Evolutionary conservation across 2,797 vertebrate species (phyloP), one percentile per base, ranked within the genome.

Genomic region (Malurus leucopterus): DNA sequence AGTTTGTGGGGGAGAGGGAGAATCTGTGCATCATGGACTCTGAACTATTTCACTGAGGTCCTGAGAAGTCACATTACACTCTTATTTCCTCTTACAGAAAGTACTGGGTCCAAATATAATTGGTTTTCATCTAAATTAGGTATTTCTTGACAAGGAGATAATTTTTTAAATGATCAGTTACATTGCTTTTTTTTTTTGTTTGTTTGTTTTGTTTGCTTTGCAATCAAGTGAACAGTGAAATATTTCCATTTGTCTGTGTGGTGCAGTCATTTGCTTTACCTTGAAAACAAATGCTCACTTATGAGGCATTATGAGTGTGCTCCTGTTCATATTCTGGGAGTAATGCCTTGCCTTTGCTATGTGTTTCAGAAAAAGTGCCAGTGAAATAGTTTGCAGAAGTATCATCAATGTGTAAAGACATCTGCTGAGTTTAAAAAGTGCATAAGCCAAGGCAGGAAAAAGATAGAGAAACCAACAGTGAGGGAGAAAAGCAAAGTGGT

Each of bases 1-100:
- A 49, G 2, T 51, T 78, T 84, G 47, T 0, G 27, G 3, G 24
- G 57, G 63, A 71, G 36, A 76, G 16, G 30, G 13, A 29, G 32
- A 62, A 72, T 69, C 63, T 75, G 6, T 54, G 38, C 65, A 23
- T 50, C 38, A 57, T n/a, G 24, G 27, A 70, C n/a, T 80, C 36
- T 36, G 17, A 88, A 55, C 26, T 49, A 7, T 65, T 27, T 71
- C 51, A 36, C 11, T 55, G 84, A 62, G 67, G 34, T 62, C 44
- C 34, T 2, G 2, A 54, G 13, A 43, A 76, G n/a, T 38, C 22
- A 47, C 20, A 8, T 44, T 79, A 47, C 14, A 20, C 30, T 65
- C 40, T 57, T 57, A 22, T 87, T 92, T 87, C 69, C 76, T 85
- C 36, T 83, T 73, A 47, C 49, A 87, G 79, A 92, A 92, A 69